Percentiles rank a stretch among this genome's conserved stretches.
phyloP scores from a whole-genome alignment of 2,113 vertebrate species.

The Lathamus discolor region DNA sequence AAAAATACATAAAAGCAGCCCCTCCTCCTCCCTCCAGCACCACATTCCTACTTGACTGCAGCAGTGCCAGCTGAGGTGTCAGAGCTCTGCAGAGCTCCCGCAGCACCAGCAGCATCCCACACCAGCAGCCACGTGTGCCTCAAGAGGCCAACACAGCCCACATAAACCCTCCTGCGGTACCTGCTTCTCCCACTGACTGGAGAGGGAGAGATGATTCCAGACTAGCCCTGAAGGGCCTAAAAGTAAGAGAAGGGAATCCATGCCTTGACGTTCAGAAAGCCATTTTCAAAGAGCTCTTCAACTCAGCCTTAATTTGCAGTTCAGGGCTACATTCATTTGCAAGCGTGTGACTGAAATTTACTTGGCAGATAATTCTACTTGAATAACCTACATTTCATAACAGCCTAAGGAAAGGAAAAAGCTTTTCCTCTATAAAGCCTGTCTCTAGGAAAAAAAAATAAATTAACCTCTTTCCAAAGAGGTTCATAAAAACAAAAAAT shows the following conservation, averaged over 20 bases:
- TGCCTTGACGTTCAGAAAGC: not conserved
- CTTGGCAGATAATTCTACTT: not conserved
- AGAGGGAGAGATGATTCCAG: not conserved
- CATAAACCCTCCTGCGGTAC: accelerated
- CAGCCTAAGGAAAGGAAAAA: not conserved
- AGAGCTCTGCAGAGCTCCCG: not conserved
- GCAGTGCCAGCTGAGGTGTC: not conserved
- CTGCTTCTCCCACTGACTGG: not conserved
- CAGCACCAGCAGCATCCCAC: not conserved
- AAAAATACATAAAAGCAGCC: not conserved
- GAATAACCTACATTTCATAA: not conserved
- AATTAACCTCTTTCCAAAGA: not conserved
- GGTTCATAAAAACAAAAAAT: not conserved
- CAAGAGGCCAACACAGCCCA: not conserved
- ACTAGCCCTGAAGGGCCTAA: no score
- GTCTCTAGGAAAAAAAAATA: not conserved
- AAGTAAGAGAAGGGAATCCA: not conserved
- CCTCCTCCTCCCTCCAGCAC: not conserved
- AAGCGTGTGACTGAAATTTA: not conserved
- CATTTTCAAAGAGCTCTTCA: not conserved
- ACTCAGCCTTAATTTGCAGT: not conserved
- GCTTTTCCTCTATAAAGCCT: not conserved
- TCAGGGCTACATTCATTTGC: not conserved
- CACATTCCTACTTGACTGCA: not conserved
- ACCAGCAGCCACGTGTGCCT: not conserved